These are phyloP conservation scores for Abrostola tripartita DNA, from an alignment of 2,888 invertebrate genomes.

Conservation along the genomic window DNA sequence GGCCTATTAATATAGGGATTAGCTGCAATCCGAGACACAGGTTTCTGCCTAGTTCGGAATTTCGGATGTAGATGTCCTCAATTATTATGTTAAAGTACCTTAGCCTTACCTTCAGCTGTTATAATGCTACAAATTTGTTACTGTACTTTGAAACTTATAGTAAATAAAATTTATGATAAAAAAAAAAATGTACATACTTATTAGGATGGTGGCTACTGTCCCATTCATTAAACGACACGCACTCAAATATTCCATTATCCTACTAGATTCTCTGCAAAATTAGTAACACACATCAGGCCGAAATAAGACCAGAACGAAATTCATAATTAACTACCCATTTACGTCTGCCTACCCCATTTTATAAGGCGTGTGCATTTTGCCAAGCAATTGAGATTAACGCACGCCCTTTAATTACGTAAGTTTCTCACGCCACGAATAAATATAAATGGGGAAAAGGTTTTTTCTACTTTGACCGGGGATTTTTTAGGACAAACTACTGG, in stretches of 20 bases:
- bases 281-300: constrained; percentile 25
- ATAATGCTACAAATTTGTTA: too few species aligned
- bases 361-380: constrained; percentile 47
- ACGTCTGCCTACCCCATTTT: constrained; percentile 31
- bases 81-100: too few species aligned
- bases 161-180: too few species aligned
- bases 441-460: constrained; percentile 58
- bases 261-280: constrained; percentile 38
- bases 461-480: constrained; percentile 29
- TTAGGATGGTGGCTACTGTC: constrained; percentile 28
- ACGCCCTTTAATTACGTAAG: constrained; percentile 74
- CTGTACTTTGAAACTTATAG: too few species aligned
- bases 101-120: too few species aligned
- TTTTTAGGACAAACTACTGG: constrained; percentile 16
- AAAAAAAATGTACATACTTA: too few species aligned
- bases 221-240: constrained; percentile 11
- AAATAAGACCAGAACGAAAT: constrained; percentile 32
- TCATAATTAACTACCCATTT: constrained; percentile 53
- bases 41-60: too few species aligned
- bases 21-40: too few species aligned
- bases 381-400: constrained; percentile 75
- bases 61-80: too few species aligned
- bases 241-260: constrained; percentile 29
- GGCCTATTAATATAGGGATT: too few species aligned
- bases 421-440: constrained; percentile 60